Base-by-base conservation (phyloP, 2,888 invertebrate species). In the Pterobdella sp. region DNA sequence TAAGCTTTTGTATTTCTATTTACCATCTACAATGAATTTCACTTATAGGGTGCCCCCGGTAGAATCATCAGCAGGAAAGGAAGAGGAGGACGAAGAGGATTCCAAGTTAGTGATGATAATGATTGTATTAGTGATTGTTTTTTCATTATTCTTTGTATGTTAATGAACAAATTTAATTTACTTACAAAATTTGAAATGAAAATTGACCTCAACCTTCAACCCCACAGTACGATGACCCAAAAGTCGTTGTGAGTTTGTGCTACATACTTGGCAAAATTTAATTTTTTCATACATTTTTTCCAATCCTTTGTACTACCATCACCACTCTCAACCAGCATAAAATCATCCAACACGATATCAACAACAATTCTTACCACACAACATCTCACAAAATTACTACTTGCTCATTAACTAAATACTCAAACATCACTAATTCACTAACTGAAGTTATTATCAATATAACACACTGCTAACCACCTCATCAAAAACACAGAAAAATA, bases 51-150 rank as follows among this genome's bases (percentile, higher is more conserved):
- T 26, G 60, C 60, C 60, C 60, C 60, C 60, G 60, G 60, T 18
- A 56, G 60, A n/a, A 56, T 56, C 60, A 56, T 56, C 60, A 56
- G 60, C 60, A 56, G 60, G 60, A 56, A 56, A n/a, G n/a, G 60
- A 7, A 42, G 42, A 42, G 60, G 60, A 56, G 60, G 60, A 56
- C 4, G 60, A 56, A 56, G 60, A 56, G 60, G 60, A 7, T 56
- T 26, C 60, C 60, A 56, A 56, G 60, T 56, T 22, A 56, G 60
- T 18, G 18, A 56, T 56, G 60, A 56, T n/a, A 26, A 56, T 56
- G 60, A 56, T 56, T 26, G n/a, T 56, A 56, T n/a, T 4, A n/a
- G 18, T 22, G 18, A 14, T 42, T 42, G 7, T 14, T 42, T 22
- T 42, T 42, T 42, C 22, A 14, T 42, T 42, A 42, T 42, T n/a